A percentile compares a stretch with the other conserved stretches of the same genome.
Conservation (phyloP, 2,113 vertebrate species). For the Bathybates hornii region DNA sequence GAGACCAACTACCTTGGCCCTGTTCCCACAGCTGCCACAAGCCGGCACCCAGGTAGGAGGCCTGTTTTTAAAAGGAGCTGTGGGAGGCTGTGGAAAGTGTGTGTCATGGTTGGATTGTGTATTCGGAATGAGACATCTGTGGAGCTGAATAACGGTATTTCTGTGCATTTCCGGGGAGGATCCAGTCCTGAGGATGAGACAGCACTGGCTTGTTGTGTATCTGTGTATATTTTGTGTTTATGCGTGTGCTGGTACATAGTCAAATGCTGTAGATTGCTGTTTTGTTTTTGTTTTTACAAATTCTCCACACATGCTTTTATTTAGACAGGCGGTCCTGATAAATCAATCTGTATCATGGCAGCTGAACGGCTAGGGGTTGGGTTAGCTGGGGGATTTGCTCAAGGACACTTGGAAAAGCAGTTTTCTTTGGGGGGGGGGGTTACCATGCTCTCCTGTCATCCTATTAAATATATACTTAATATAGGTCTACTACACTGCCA, state of each 20-base stretch:
- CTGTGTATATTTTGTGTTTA: background rate
- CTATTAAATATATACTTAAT: background rate
- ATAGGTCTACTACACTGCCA: background rate
- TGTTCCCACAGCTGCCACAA: slow-evolving; percentile 82
- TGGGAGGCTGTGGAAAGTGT: background rate
- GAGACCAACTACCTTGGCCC: slow-evolving; percentile 90
- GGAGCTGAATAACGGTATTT: background rate
- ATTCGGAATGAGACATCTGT: background rate
- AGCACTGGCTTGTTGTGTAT: background rate
- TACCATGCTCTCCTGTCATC: background rate
- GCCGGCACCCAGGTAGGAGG: slow-evolving; percentile 85
- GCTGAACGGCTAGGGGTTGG: background rate
- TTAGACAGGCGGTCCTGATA: background rate
- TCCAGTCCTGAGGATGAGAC: slow-evolving; percentile 17
- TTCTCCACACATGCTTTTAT: background rate
- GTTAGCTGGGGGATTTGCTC: background rate
- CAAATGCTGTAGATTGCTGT: background rate
- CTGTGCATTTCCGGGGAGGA: background rate
- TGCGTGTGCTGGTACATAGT: background rate
- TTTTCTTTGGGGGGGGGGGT: background rate
- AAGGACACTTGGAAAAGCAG: slow-evolving; percentile 31
- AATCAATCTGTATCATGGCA: background rate
- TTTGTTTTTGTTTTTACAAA: background rate
- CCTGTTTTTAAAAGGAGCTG: background rate
- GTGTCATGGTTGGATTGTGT: background rate